Percentiles rank a stretch among this genome's conserved stretches.
phyloP scores from a whole-genome alignment of 2,888 invertebrate species.

The Mythimna impura region DNA sequence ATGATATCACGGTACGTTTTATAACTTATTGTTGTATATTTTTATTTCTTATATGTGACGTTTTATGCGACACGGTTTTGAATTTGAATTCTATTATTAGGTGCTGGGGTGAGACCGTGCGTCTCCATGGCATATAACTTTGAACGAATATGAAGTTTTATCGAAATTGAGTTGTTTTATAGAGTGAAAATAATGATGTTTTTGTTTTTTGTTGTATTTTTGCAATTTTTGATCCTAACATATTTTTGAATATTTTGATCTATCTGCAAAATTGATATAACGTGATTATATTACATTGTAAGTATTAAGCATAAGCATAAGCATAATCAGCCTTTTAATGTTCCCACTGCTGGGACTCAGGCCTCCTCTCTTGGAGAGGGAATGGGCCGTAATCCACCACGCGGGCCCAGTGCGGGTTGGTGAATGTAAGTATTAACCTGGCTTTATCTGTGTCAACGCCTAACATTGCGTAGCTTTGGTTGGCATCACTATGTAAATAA shows the following conservation, averaged over 20 bases:
- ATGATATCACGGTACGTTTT: constrained; percentile 59
- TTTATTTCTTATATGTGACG: constrained; percentile 38
- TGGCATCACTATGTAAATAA: constrained; percentile 27
- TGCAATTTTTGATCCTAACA: background rate
- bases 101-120: background rate
- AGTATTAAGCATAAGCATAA: too few relatives aligned
- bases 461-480: constrained; percentile 35
- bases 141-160: background rate
- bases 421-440: constrained; percentile 25
- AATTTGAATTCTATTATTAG: constrained; percentile 19
- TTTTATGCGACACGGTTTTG: constrained; percentile 27
- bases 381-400: too few relatives aligned
- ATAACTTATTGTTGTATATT: constrained; percentile 53
- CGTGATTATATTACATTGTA: too few relatives aligned
- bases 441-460: constrained; percentile 48
- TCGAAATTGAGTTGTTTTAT: background rate
- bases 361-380: too few relatives aligned
- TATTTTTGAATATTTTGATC: background rate
- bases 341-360: too few relatives aligned
- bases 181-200: background rate
- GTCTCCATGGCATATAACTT: background rate
- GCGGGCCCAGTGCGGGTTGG: too few relatives aligned
- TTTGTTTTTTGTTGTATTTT: background rate
- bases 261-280: background rate
- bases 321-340: too few relatives aligned